phyloP scores from a whole-genome alignment of 1,140 invertebrate genomes.

The Drosophila setifemur region DNA sequence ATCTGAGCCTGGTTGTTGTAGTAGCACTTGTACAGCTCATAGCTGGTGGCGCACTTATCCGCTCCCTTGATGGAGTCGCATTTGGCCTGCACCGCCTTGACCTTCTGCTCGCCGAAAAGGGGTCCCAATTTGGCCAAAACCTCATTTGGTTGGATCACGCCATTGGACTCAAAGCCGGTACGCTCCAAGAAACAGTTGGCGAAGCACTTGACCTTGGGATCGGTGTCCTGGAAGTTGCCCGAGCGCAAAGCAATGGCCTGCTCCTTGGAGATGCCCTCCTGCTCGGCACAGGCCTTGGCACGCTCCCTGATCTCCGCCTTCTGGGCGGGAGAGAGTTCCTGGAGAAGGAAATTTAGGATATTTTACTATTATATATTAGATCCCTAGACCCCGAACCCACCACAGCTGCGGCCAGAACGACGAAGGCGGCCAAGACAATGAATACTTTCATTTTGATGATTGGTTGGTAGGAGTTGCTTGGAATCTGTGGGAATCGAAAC shows the following conservation, averaged over 20 bases:
- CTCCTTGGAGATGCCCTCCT: conserved; percentile 58
- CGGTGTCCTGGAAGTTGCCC: conserved; percentile 47
- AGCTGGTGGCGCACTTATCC: conserved; percentile 63
- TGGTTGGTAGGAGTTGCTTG: neutral
- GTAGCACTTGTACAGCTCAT: conserved; percentile 64
- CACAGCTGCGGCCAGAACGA: conserved; percentile 17
- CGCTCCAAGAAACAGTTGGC: conserved; percentile 70
- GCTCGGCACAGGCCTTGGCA: conserved; percentile 15
- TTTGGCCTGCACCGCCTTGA: conserved; percentile 45
- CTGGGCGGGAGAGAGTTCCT: conserved; percentile 18
- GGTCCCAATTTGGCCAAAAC: conserved; percentile 42
- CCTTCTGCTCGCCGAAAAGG: conserved; percentile 39
- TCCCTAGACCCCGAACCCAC: no score
- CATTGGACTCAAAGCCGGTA: conserved; percentile 42
- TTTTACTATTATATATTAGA: neutral
- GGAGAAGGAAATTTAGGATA: neutral
- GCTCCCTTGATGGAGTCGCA: conserved; percentile 51
- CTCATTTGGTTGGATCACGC: conserved; percentile 47
- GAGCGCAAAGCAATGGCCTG: conserved; percentile 37
- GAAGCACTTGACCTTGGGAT: conserved; percentile 65
- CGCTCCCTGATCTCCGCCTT: neutral
- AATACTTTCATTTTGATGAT: conserved; percentile 43
- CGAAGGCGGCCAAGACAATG: conserved; percentile 19
- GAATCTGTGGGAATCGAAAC: conserved; percentile 3
- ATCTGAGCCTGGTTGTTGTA: conserved; percentile 37